phyloP scores from a whole-genome alignment of 2,797 vertebrate species.

The Lithobates pipiens region DNA sequence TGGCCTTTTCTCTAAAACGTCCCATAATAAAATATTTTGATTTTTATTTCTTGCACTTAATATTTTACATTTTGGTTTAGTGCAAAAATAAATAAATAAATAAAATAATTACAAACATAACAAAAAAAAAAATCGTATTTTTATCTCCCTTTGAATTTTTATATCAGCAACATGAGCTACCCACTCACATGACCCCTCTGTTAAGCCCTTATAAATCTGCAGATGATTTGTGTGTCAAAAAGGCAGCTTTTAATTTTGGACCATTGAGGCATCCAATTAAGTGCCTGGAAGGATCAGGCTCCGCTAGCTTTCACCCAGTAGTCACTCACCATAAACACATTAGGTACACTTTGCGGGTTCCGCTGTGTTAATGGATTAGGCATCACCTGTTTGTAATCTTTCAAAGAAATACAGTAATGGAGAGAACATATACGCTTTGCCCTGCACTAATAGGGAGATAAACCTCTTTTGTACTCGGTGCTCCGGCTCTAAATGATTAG shows the following conservation, averaged over 20 bases:
- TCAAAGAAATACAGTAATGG: constrained; percentile 60
- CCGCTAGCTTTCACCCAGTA: constrained; percentile 52
- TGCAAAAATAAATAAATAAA: too few species aligned
- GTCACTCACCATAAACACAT: constrained; percentile 60
- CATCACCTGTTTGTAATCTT: constrained; percentile 61
- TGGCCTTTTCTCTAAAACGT: constrained; percentile 14
- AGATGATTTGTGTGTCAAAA: constrained; percentile 45
- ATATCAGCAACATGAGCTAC: neutral
- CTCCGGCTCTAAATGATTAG: constrained; percentile 58
- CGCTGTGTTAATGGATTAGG: constrained; percentile 61
- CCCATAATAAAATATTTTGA: constrained; percentile 28
- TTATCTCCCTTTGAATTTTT: neutral
- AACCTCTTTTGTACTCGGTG: constrained; percentile 51
- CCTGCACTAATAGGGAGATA: constrained; percentile 56
- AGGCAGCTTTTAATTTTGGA: constrained; percentile 61
- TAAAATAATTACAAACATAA: too few species aligned
- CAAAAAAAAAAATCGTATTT: neutral
- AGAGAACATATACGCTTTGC: constrained; percentile 49
- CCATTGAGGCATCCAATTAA: constrained; percentile 66
- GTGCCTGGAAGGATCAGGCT: constrained; percentile 67
- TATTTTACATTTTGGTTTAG: neutral
- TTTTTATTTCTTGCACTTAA: neutral
- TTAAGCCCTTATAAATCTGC: constrained; percentile 46
- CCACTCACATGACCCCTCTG: constrained; percentile 17
- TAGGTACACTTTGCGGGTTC: constrained; percentile 59